Base-by-base conservation (phyloP, 2,888 invertebrate species). In the Monopis laevigella region DNA sequence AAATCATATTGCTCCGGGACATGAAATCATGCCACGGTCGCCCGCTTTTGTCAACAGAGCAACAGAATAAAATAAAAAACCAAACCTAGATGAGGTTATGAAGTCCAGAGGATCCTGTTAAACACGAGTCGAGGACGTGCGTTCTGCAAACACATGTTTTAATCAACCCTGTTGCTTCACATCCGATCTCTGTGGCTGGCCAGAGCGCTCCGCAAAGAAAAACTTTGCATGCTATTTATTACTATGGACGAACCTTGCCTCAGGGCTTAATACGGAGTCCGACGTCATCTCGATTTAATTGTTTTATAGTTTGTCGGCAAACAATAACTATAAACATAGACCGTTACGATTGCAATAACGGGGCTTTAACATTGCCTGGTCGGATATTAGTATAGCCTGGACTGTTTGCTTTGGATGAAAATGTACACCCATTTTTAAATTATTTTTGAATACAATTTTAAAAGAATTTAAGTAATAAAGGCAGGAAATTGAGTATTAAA, bases 221-320 rank as follows among this genome's bases (percentile, higher is more conserved):
- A 78, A 78, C 78, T 80, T 78, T 77, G 78, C 77, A 78, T 78
- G 70, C 65, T 75, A 75, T 77, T 75, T 78, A 78, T 78, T 78
- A 78, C 77, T 73, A 73, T 68, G 74, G 75, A 72, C 62, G 68
- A 60, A 58, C 58, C 52, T 51, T 41, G 62, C 78, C 65, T 52
- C 55, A 59, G 73, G 78, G 75, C 64, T 74, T 74, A 71, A 80
- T 80, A 77, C 75, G 64, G 69, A 67, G 59, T 64, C 61, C 58
- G 61, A 62, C 58, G 60, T 60, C 58, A 61, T 59, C 61, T 56
- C 54, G 59, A 47, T 68, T 64, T 70, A 72, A 71, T 70, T 66
- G 68, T 71, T 77, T 71, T 68, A 64, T 65, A 62, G 56, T 56
- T 54, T 57, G 54, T 53, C 50, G 52, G 59, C 52, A 56, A 58